Evolutionary conservation across 2,888 invertebrate genomes (phyloP).

Genomic region (Sphaerophoria rueppellii): DNA sequence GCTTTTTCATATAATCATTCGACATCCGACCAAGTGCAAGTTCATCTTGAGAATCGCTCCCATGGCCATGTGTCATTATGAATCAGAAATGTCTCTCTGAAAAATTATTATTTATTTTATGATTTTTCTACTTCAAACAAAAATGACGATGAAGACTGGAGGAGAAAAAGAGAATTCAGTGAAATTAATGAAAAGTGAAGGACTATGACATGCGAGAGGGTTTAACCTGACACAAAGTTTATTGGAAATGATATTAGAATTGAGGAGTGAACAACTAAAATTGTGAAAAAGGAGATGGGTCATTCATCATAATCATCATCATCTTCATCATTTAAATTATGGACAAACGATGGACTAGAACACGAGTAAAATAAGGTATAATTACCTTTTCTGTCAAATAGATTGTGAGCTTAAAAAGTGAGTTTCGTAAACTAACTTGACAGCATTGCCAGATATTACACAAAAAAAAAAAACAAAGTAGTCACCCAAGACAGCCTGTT

Average conservation of each 20-base stretch:
- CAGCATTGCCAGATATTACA: too few species aligned
- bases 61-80: conserved; percentile 59
- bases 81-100: conserved; percentile 42
- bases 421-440: too few species aligned
- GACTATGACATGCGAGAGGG: conserved; percentile 14
- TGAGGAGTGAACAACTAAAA: conserved; percentile 12
- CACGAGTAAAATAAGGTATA: background rate
- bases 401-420: too few species aligned
- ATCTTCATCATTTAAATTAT: background rate
- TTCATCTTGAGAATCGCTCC: conserved; percentile 68
- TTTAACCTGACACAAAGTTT: conserved; percentile 7
- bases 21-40: conserved; percentile 53
- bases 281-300: background rate
- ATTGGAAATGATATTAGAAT: conserved; percentile 15
- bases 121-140: background rate
- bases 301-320: conserved; percentile 16
- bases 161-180: conserved; percentile 41
- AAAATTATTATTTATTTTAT: conserved; percentile 15
- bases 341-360: background rate
- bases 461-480: too few species aligned
- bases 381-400: background rate
- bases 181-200: conserved; percentile 67
- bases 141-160: too few species aligned
- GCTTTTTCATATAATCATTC: conserved; percentile 24
- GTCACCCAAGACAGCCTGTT: too few species aligned